Evolutionary conservation across 2,888 invertebrate genomes (phyloP).

Genomic region (Catotricha subobsoleta): DNA sequence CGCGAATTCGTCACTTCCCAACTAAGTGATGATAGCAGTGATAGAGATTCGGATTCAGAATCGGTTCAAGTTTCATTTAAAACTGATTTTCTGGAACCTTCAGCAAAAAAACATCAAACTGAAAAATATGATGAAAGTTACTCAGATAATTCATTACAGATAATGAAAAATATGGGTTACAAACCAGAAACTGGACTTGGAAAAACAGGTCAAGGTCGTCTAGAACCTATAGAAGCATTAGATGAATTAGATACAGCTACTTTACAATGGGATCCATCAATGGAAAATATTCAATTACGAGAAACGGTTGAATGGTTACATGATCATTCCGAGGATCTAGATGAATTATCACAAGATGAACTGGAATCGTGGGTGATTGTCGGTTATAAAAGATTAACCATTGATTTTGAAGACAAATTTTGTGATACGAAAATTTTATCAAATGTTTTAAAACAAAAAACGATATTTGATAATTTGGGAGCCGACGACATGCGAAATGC

Average conservation of each 20-base stretch:
- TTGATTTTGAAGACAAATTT: slow-evolving; percentile 64
- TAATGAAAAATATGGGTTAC: slow-evolving; percentile 62
- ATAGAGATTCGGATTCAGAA: not conserved
- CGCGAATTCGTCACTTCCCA: too few species aligned
- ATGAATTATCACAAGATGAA: slow-evolving; percentile 30
- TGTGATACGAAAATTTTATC: slow-evolving; percentile 49
- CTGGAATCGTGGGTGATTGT: slow-evolving; percentile 42
- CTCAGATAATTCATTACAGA: slow-evolving; percentile 9
- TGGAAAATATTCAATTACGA: slow-evolving; percentile 31
- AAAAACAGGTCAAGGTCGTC: slow-evolving; percentile 61
- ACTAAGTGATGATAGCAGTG: not conserved
- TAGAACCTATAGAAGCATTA: slow-evolving; percentile 56
- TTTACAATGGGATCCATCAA: slow-evolving; percentile 45
- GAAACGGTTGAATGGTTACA: slow-evolving; percentile 31
- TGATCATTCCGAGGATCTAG: slow-evolving; percentile 17
- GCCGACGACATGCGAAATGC: slow-evolving; percentile 62
- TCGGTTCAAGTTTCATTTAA: too few species aligned
- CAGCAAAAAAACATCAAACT: slow-evolving; percentile 24
- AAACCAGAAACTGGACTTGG: slow-evolving; percentile 69
- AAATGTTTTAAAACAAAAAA: slow-evolving; percentile 59
- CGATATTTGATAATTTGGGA: slow-evolving; percentile 64
- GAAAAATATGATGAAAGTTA: slow-evolving; percentile 16
- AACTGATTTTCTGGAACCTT: too few species aligned
- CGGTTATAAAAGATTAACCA: slow-evolving; percentile 45
- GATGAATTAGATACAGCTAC: slow-evolving; percentile 41